Percentiles rank a stretch among this genome's conserved stretches.
Conservation (phyloP, 2,797 vertebrate genomes). For the Brachyrhaphis roseni region DNA sequence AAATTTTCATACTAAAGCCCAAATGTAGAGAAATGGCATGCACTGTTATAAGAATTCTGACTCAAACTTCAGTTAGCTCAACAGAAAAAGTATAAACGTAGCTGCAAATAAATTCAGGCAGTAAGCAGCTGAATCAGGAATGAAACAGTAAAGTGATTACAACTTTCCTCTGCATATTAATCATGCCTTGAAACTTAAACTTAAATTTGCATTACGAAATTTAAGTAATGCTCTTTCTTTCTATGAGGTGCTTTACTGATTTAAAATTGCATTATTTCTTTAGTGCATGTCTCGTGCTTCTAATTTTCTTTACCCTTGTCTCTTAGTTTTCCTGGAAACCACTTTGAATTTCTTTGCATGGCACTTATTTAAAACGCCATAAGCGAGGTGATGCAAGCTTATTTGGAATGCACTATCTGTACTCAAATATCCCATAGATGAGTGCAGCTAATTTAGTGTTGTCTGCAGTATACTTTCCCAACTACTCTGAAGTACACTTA, state of each 20-base stretch:
- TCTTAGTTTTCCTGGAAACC: not conserved
- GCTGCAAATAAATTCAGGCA: not conserved
- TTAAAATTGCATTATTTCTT: not conserved
- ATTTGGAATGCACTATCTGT: not conserved
- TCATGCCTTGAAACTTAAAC: not conserved
- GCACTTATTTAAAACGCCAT: too few relatives aligned
- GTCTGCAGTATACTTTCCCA: slow-evolving; percentile 24
- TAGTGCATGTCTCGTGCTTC: not conserved
- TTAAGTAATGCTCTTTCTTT: too few relatives aligned
- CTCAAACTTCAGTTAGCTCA: not conserved
- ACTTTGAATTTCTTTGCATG: not conserved
- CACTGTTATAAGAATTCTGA: not conserved
- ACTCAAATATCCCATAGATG: slow-evolving; percentile 19
- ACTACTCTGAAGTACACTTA: slow-evolving; percentile 44
- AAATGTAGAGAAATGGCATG: not conserved
- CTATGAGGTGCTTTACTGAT: not conserved
- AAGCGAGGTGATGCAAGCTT: too few relatives aligned
- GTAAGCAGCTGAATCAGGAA: not conserved
- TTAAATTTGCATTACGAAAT: not conserved
- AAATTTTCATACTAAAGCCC: not conserved
- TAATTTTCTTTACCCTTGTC: not conserved
- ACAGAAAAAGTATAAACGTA: not conserved
- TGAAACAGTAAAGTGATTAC: not conserved
- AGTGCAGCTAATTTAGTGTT: slow-evolving; percentile 4
- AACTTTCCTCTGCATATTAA: not conserved